Evolutionary conservation across 2,888 invertebrate species (phyloP), one percentile per base, ranked within the genome.

Genomic region (Drosophila kokeensis): DNA sequence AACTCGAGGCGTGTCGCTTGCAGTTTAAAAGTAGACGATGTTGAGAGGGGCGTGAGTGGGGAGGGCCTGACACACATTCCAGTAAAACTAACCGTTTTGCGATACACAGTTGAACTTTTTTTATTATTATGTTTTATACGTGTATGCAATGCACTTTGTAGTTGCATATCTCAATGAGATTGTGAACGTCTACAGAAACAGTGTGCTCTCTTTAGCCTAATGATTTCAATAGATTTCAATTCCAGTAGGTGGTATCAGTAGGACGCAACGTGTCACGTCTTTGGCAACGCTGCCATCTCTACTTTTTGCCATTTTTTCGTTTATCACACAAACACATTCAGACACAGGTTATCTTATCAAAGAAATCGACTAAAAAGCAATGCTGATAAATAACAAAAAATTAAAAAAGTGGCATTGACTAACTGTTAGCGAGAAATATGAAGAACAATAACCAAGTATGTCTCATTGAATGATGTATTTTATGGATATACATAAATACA

Each of bases 301-400:
- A 40, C 15, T 8, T 29, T n/a, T 63, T 63, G 34, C 52, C 52
- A 73, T 69, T 42, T 73, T 64, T 64, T 61, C 59, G 32, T 54
- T 74, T 13, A 8, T 34, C 52, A 52, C 42, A 42, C 40, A 42
- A 6, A 45, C n/a, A 32, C 38, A 36, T 61, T 29, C 45, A 49
- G 29, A 50, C 32, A 40, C 15, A 36, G 45, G 61, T 76, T 76
- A 83, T 83, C 83, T 83, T 83, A 83, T 83, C 83, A 76, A 24
- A 53, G 36, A 65, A 69, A 82, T 80, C 76, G 82, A 69, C 54
- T 58, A 59, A 66, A 7, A 79, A 64, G 49, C 61, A 61, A 30
- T 71, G 69, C 69, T 75, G 78, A 83, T 79, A 69, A 78, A 71
- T 49, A 68, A 69, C 68, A 30, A 10, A 59, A 30, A 21, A 45